Evolutionary conservation across 2,888 invertebrate species (phyloP), one percentile per base, ranked within the genome.

Genomic region (Amphimallon solstitiale): DNA sequence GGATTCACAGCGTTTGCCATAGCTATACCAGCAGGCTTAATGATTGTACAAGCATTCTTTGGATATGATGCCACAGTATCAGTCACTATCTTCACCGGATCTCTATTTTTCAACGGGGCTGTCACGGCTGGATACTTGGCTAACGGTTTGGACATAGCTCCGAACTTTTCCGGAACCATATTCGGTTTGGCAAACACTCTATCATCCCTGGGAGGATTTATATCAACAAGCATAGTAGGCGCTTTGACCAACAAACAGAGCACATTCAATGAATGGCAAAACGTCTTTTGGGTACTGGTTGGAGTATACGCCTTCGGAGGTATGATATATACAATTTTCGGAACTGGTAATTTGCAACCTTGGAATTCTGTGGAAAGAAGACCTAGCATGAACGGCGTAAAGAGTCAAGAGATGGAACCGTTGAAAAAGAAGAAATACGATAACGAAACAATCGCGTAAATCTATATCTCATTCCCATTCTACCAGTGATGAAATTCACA

Each of bases 121-220:
- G 93, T 94, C 12, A 93, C 93, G 0, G 93, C 92, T 7, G 94
- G 94, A 0, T 94, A 94, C 80, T 86, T 94, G 23, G 91, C 93
- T 69, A 94, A 94, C 77, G 93, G 92, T 9, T 84, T 95, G 19
- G 94, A 95, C 75, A 93, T 95, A 74, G 94, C 94, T 1, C 94
- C 94, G 0, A 93, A 94, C 80, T 95, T 93, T 78, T 92, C 93
- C 65, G 92, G 95, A 0, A 94, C 94, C 1, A 93, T 95, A 70
- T 94, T 94, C 80, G 94, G 94, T 38, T 84, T 95, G 84, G 93
- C 94, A n/a, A 94, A 94, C 77, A 93, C 93, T 0, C 81, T 94
- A 63, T 93, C 93, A 0, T 94, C 94, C 0, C 85, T 92, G 59
- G 92, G 93, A 5, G 94, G 94, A 0, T 93, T 90, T 84, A 79